Evolutionary conservation across 2,113 vertebrate species (phyloP), one percentile per base, ranked within the genome.

Genomic region (Lichenostomus cassidix): DNA sequence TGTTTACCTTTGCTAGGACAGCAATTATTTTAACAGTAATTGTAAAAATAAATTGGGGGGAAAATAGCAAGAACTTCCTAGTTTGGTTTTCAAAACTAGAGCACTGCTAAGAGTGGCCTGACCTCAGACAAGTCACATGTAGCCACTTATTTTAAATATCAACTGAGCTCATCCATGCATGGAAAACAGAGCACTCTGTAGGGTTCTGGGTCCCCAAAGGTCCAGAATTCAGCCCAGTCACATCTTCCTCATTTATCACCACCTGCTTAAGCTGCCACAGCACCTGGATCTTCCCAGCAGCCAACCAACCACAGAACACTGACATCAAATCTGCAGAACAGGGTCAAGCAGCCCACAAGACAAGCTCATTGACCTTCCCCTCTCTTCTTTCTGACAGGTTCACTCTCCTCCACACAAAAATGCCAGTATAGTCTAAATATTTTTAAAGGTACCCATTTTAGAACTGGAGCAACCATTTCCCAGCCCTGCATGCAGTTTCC

Each of bases 11-110:
- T 46, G 63, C 74, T 80, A 83, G 46, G 73, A 80, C 73, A 65
- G 87, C 78, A 87, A 77, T 85, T 89, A 95, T 94, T 95, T 87
- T 82, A 94, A 82, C 56, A 70, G 60, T 46, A 90, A 94, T 55
- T 86, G 55, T 63, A 81, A 74, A 87, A 96, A 90, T 88, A 92
- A 97, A 90, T 5, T 46, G 75, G 81, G 25, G 77, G 52, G 44
- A 87, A 93, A 89, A 35, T 15, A 86, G 63, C 22, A 93, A 35
- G 56, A 95, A 64, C 64, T 88, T 89, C 46, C 41, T 59, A 15
- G 50, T 53, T 88, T 37, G 71, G 33, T 77, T 94, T 90, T 83
- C 7, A 10, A 63, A 88, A 74, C 19, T 14, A 83, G 47, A 94
- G 84, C 58, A 33, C 39, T 90, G 68, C 86, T 42, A 59, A 78